Conservation (phyloP, 2,113 vertebrate genomes). For the Lontra canadensis region DNA sequence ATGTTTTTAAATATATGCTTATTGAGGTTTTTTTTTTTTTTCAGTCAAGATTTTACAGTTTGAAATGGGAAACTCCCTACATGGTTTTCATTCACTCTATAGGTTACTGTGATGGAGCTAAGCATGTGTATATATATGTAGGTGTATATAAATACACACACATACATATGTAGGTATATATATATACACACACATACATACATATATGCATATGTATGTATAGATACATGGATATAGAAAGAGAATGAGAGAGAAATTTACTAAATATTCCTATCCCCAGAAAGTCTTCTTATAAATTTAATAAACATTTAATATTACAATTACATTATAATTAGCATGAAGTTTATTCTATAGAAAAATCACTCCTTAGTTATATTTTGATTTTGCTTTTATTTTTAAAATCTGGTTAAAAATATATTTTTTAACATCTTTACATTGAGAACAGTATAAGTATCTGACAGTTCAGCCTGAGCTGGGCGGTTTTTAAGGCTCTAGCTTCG, state of each 20-base stretch:
- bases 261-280: slow-evolving; percentile 30
- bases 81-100: not conserved
- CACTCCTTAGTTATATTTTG: slow-evolving; percentile 39
- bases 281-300: slow-evolving; percentile 62
- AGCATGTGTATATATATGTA: too few species aligned
- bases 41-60: not conserved
- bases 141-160: not conserved
- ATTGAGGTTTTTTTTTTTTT: not conserved
- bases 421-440: slow-evolving; percentile 52
- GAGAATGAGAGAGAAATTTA: not conserved
- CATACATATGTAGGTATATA: too few species aligned
- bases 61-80: not conserved
- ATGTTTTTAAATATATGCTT: slow-evolving; percentile 25
- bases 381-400: slow-evolving; percentile 49
- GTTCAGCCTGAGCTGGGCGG: not conserved
- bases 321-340: slow-evolving; percentile 57
- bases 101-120: not conserved
- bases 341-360: slow-evolving; percentile 71
- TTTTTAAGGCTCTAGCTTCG: slow-evolving; percentile 58
- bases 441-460: not conserved
- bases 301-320: slow-evolving; percentile 61
- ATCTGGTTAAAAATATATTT: slow-evolving; percentile 65
- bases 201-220: not conserved
- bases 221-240: not conserved
- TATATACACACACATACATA: not conserved